Percentiles rank a stretch among this genome's conserved stretches.
These are phyloP conservation scores for Tillus elongatus DNA, from an alignment of 2,888 invertebrate species.

Conservation along the genomic window DNA sequence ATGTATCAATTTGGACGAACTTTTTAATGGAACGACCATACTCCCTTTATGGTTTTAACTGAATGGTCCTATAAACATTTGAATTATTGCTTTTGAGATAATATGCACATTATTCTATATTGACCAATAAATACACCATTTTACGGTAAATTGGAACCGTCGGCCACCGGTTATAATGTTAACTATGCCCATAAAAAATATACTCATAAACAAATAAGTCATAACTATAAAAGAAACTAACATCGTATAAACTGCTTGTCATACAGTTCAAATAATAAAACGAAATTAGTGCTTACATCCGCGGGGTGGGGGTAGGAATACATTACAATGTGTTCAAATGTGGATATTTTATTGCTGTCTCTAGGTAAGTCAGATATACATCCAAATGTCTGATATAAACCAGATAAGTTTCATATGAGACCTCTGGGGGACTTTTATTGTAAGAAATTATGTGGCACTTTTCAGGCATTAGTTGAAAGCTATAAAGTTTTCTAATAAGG, in stretches of 20 bases:
- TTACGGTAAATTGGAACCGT: conserved; percentile 3
- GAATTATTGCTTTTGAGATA: conserved; percentile 1
- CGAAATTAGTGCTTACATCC: too few species aligned
- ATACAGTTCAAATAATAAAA: too few species aligned
- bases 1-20: conserved; percentile 3
- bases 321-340: too few species aligned
- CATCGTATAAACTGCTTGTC: conserved; percentile 3
- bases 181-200: conserved; percentile 1
- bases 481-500: too few species aligned
- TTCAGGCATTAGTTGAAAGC: too few species aligned
- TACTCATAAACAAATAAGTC: conserved; percentile 3
- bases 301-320: too few species aligned
- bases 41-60: background rate
- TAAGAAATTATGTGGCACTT: too few species aligned
- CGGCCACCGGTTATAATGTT: conserved; percentile 2
- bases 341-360: too few species aligned
- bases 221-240: conserved; percentile 3
- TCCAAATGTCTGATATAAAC: too few species aligned
- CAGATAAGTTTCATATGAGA: too few species aligned
- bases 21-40: conserved; percentile 1
- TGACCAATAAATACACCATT: conserved; percentile 3
- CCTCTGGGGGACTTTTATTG: too few species aligned
- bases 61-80: conserved; percentile 2
- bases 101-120: conserved; percentile 3
- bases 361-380: too few species aligned